Base-by-base conservation (phyloP, 2,888 invertebrate genomes). In the Caenorhabditis doughertyi region DNA sequence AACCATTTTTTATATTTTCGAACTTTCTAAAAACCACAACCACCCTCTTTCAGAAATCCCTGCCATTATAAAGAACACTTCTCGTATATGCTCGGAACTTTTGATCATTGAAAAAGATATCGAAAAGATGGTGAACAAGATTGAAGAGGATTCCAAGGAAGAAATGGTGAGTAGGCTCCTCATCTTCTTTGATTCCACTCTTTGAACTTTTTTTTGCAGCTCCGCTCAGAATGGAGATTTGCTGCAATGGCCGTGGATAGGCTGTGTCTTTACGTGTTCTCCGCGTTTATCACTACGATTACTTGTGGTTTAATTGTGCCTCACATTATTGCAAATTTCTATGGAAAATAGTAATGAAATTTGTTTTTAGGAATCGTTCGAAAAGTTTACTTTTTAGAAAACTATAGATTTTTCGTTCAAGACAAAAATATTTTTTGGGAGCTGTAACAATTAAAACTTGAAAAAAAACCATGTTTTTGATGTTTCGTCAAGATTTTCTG, bases 181-280 rank as follows among this genome's bases (percentile, higher is more conserved):
- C 42, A 8, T 51, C 23, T 62, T 44, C 18, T 39, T 13, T 3
- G n/a, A n/a, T n/a, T n/a, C n/a, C 11, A 62, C 32, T 42, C 29
- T 53, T 21, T 23, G n/a, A 16, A 7, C 27, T 44, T 27, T 56
- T 68, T 11, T 53, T 23, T 71, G 47, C 79, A 85, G 84, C 71
- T 67, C 7, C 77, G 76, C 7, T 86, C 85, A 3, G 85, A 88
- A 67, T 87, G 85, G 85, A 76, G 84, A 23, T 90, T 89, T 81
- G 88, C 87, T 0, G 89, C 89, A 5, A 89, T 91, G 90, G 90
- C 90, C 4, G 89, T 92, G 9, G 92, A 92, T 67, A 65, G 92
- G 5, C 79, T 92, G 21, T 92, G 92, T 76, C 85, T 92, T 39
- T 90, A 89, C 81, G 68, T 91, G 23, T 92, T 92, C 83, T 85